Evolutionary conservation across 2,113 vertebrate genomes (phyloP), one percentile per base, ranked within the genome.

Genomic region (Nasalis larvatus): DNA sequence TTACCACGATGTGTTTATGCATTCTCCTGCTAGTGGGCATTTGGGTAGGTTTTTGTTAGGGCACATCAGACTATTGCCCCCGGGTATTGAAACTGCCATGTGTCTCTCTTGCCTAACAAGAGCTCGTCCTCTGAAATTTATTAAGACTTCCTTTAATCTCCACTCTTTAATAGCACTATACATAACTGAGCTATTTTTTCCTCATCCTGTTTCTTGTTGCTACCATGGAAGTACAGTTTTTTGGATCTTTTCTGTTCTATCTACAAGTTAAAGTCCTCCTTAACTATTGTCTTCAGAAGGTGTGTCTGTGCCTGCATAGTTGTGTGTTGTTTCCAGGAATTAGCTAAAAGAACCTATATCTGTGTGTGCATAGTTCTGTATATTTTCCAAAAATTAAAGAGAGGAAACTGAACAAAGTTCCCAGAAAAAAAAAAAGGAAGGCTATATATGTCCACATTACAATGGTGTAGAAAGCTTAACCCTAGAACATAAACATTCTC

Each of bases 301-400:
- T 32, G 18, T 82, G 4, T 8, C 12, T 23, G 21, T 73, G 20
- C 20, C 3, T 74, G 20, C 10, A 25, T 40, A 74, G 54, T 23
- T 84, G 35, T 56, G 58, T 78, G 17, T 60, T 78, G 17, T 60
- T 92, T 42, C 73, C n/a, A 63, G 91, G 30, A 87, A 78, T 83
- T 45, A 84, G 32, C 6, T 4, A 86, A 25, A 83, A 27, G 8
- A 56, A 90, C 0, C 3, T 25, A 35, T 69, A 21, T 73, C 37
- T 40, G 9, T n/a, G 18, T 52, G 32, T 69, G 20, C 42, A 32
- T 30, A 23, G n/a, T 45, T 52, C 32, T 84, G 35, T 8, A 58
- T 20, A 25, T 37, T 52, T 86, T 27, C 7, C 30, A 87, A 90
- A 66, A 90, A 52, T 73, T 56, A 78, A 71, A 77, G 76, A 12